These are phyloP conservation scores for Microcebus lehilahytsara DNA, from an alignment of 2,113 vertebrate genomes.

Conservation along the genomic window DNA sequence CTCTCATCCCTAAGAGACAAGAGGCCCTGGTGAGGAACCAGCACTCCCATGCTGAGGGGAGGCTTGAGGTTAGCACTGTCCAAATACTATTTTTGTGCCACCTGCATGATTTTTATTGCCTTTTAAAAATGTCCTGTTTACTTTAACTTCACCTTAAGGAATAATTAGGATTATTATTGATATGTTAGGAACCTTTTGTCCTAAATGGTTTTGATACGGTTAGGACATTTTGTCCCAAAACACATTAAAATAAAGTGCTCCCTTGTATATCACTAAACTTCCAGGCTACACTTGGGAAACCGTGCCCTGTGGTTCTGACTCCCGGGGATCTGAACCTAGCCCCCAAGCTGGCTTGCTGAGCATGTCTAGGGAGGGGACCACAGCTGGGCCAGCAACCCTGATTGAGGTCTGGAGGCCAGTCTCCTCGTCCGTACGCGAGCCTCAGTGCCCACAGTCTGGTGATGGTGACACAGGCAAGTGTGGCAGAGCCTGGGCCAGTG, in stretches of 20 bases:
- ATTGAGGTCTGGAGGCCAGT: not conserved
- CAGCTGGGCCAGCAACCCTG: not conserved
- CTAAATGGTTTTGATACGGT: not conserved
- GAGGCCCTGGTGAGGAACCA: not conserved
- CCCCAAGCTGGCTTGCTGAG: not conserved
- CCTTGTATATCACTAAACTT: not conserved
- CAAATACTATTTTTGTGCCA: not conserved
- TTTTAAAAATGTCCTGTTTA: not conserved
- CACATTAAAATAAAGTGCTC: not conserved
- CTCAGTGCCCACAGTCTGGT: not conserved
- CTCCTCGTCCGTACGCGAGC: not conserved
- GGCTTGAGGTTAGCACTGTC: not conserved
- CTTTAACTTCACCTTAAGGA: not conserved
- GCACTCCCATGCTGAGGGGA: not conserved
- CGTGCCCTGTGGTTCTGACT: not conserved
- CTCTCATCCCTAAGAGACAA: not conserved
- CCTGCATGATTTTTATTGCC: not conserved
- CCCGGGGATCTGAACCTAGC: not conserved
- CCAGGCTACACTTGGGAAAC: not conserved
- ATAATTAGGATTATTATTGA: not conserved
- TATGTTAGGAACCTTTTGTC: no score
- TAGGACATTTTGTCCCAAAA: not conserved
- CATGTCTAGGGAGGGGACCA: not conserved
- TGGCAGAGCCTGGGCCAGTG: not conserved
- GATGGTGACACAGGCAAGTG: not conserved